phyloP scores from a whole-genome alignment of 2,797 vertebrate genomes.

The Necrosyrtes monachus region DNA sequence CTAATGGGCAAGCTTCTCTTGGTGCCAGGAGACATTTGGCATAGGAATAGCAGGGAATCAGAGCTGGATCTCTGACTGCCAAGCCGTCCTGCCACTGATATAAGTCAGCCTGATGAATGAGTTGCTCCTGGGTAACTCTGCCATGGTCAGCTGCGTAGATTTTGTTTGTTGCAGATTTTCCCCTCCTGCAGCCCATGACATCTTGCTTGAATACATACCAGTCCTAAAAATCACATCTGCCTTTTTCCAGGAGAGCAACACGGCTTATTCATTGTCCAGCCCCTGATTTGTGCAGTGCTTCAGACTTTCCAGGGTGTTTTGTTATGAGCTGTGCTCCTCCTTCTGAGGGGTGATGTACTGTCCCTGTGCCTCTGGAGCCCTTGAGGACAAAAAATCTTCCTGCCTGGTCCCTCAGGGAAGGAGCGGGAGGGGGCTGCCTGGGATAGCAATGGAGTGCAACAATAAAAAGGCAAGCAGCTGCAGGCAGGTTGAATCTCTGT shows the following conservation, averaged over 20 bases:
- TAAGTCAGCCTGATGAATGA: not conserved
- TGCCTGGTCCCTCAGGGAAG: not conserved
- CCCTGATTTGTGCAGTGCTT: not conserved
- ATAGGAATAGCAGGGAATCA: not conserved
- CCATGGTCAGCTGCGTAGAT: not conserved
- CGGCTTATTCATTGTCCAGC: not conserved
- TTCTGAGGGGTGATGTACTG: not conserved
- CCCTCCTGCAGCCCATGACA: not conserved
- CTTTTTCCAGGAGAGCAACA: not conserved
- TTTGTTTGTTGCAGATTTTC: not conserved
- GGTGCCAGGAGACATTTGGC: slow-evolving; percentile 5
- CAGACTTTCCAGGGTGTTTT: not conserved
- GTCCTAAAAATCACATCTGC: not conserved
- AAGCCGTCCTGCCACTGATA: not conserved
- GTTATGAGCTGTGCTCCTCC: not conserved
- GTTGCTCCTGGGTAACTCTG: not conserved
- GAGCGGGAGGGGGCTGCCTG: not conserved
- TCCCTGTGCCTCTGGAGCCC: not conserved
- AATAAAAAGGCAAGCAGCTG: not conserved
- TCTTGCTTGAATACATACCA: not conserved
- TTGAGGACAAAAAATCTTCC: not conserved
- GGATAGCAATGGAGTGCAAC: not conserved
- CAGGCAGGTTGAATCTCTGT: not conserved
- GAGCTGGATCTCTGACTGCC: not conserved
- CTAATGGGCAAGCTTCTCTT: not conserved